These are phyloP conservation scores for Amblyopsis rosae DNA, from an alignment of 2,113 vertebrate species.

Conservation along the genomic window DNA sequence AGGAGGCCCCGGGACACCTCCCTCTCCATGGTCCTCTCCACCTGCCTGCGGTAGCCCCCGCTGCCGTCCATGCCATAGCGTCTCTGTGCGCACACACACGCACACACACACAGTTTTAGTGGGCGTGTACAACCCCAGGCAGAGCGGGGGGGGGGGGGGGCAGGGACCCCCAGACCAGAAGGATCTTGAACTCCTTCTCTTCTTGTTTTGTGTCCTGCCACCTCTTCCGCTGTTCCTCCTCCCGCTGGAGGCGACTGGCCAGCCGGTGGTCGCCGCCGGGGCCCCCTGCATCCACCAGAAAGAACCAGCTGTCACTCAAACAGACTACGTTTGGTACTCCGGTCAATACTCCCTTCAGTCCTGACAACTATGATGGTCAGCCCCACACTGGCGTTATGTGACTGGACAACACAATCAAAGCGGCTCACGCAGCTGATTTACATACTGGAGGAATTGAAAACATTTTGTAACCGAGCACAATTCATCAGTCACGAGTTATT, in stretches of 20 bases:
- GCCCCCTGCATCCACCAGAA: conserved; percentile 29
- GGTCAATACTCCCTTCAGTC: too few species aligned
- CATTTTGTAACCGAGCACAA: too few species aligned
- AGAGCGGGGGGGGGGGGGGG: too few species aligned
- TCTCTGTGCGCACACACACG: conserved; percentile 68
- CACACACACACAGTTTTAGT: background rate
- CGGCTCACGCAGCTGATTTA: too few species aligned
- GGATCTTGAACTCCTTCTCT: conserved; percentile 83
- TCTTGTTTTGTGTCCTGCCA: conserved; percentile 76
- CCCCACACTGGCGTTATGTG: too few species aligned
- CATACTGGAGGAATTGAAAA: too few species aligned
- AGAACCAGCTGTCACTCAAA: background rate
- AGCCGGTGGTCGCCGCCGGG: conserved; percentile 74
- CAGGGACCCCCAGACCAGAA: conserved; percentile 78
- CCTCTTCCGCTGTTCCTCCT: conserved; percentile 79
- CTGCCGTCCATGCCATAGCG: conserved; percentile 87
- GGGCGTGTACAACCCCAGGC: too few species aligned
- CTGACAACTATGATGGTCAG: too few species aligned
- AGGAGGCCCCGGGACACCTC: conserved; percentile 85
- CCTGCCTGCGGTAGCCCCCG: conserved; percentile 88
- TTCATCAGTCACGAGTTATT: too few species aligned
- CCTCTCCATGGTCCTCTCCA: conserved; percentile 84
- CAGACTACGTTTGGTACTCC: too few species aligned
- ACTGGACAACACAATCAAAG: too few species aligned
- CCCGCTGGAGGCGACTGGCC: conserved; percentile 82